phyloP scores from a whole-genome alignment of 1,140 invertebrate genomes.

The Palaemon carinicauda region DNA sequence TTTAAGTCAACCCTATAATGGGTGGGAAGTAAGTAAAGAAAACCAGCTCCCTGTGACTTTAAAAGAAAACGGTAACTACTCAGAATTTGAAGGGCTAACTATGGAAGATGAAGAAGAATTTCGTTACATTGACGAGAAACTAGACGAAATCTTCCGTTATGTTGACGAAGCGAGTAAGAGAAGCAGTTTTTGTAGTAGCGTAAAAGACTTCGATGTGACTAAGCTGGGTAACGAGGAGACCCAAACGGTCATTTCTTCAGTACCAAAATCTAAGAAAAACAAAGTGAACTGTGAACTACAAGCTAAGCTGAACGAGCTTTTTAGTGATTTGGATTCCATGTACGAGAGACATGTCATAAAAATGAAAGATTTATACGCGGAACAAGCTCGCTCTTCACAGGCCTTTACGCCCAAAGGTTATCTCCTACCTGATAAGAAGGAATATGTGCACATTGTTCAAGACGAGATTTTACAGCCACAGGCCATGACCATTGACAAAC shows the following conservation, averaged over 20 bases:
- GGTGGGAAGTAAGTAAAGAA: neutral
- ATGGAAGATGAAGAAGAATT: neutral
- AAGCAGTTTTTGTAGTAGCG: too few relatives aligned
- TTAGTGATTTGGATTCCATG: conserved; percentile 22
- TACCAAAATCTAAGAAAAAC: neutral
- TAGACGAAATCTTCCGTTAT: conserved; percentile 33
- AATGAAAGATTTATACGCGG: neutral
- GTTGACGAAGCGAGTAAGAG: neutral
- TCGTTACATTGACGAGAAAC: conserved; percentile 10
- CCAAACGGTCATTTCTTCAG: too few relatives aligned
- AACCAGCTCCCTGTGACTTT: neutral
- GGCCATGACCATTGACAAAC: neutral
- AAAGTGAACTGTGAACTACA: neutral
- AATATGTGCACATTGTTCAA: neutral
- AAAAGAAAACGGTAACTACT: neutral
- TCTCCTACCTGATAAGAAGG: neutral
- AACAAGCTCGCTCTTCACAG: neutral
- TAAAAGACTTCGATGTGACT: too few relatives aligned
- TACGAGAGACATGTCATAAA: conserved; percentile 20
- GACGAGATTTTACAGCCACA: neutral
- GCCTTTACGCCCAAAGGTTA: neutral
- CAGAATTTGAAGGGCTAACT: neutral
- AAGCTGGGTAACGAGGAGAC: too few relatives aligned
- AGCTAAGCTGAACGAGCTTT: neutral
- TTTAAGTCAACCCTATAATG: too few relatives aligned